Evolutionary conservation across 2,888 invertebrate genomes (phyloP), one percentile per base, ranked within the genome.

Genomic region (Sminthurinus aureus): DNA sequence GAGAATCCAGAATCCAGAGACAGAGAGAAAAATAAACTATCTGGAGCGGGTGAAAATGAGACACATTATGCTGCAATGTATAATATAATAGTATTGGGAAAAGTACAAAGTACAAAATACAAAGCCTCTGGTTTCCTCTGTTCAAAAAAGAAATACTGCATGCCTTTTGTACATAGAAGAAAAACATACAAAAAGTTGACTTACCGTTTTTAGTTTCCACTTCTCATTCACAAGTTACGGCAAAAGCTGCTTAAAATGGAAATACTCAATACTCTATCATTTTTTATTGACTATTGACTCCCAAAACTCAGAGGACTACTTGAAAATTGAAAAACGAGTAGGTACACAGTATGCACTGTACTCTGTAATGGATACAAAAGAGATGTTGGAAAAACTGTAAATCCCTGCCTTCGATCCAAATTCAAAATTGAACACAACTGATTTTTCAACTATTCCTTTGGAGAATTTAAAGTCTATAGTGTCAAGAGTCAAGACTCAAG

Each of bases 261-360:
- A 83, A 83, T 83, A 78, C 78, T 83, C 83, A 83, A 83, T 38
- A 38, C 38, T 38, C 83, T 79, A 83, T 83, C 83, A 83, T 83
- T 74, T 79, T 71, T 79, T 78, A 78, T 78, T 66, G 78, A 78
- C 66, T 38, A 20, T 52, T 50, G 20, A n/a, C n/a, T 6, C 38
- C 38, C 38, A 38, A 38, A 38, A 75, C 51, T 75, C 58, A 2
- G 9, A 58, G 9, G 18, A 58, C 15, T 13, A 58, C 58, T 58
- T 58, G 58, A 58, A 58, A 58, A 58, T 18, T 58, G 58, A 11
- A 58, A 58, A 58, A 58, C 18, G 58, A 2, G 52, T 52, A 52
- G 52, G n/a, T n/a, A n/a, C 38, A 38, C n/a, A 38, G 3, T 38
- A 4, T 38, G 38, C 1, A 38, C 38, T 38, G 38, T 18, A 58